A percentile compares a stretch with the other conserved stretches of the same genome.
These are phyloP conservation scores for Ophonus ardosiacus DNA, from an alignment of 2,888 invertebrate genomes.

Conservation along the genomic window DNA sequence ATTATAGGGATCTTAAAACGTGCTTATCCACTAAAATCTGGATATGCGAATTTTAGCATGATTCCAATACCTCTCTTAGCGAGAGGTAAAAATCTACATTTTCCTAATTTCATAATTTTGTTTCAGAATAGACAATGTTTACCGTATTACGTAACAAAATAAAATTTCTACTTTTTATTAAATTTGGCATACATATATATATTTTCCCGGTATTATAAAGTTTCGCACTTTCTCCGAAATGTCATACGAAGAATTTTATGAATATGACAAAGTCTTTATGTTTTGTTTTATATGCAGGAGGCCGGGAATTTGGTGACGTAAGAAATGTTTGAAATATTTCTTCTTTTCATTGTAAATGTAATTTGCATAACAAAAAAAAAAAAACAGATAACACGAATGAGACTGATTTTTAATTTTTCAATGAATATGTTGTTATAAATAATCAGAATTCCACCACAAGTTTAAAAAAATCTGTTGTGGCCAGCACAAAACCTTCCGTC, in stretches of 20 bases:
- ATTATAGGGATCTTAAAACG: too few relatives aligned
- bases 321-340: not conserved
- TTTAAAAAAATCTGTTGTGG: too few relatives aligned
- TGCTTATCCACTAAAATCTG: too few relatives aligned
- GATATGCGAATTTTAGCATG: too few relatives aligned
- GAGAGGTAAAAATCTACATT: too few relatives aligned
- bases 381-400: not conserved
- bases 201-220: not conserved
- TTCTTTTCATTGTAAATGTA: not conserved
- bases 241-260: not conserved
- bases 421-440: too few relatives aligned
- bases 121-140: not conserved
- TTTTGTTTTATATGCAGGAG: not conserved
- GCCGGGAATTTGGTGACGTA: not conserved
- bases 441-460: too few relatives aligned
- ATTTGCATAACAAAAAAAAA: not conserved
- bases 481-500: too few relatives aligned
- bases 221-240: not conserved
- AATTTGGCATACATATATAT: not conserved
- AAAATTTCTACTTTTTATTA: not conserved
- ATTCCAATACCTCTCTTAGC: too few relatives aligned
- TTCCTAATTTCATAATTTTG: too few relatives aligned
- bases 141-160: not conserved
- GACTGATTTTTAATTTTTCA: not conserved
- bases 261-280: not conserved